Percentiles rank a stretch among this genome's conserved stretches.
These are phyloP conservation scores for Trachelus iudaicus DNA, from an alignment of 2,888 invertebrate genomes.

Conservation along the genomic window DNA sequence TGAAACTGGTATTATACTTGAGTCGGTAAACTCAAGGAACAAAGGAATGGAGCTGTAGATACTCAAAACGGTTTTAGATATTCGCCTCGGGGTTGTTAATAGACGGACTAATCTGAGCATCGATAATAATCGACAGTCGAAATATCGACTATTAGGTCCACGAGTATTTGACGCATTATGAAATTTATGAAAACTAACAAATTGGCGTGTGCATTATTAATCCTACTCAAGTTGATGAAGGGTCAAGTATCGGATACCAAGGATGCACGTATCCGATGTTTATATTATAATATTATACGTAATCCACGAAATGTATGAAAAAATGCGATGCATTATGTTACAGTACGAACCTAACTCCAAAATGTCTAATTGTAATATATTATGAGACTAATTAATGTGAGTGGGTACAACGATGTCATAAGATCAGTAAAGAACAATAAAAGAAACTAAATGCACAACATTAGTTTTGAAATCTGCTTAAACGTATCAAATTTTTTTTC, in stretches of 20 bases:
- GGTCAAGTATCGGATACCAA: not conserved
- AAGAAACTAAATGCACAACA: not conserved
- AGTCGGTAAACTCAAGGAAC: too few species aligned
- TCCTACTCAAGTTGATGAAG: not conserved
- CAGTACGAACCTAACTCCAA: too few species aligned
- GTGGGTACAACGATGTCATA: too few species aligned
- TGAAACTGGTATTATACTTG: too few species aligned
- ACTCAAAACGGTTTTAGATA: too few species aligned
- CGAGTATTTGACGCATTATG: not conserved
- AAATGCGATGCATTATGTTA: not conserved
- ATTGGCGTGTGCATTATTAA: not conserved
- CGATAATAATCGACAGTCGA: not conserved
- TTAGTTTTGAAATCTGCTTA: not conserved
- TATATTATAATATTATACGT: not conserved
- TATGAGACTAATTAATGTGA: too few species aligned
- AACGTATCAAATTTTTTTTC: not conserved
- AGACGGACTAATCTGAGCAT: not conserved
- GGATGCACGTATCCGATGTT: not conserved
- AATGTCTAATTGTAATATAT: too few species aligned
- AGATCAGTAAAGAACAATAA: not conserved
- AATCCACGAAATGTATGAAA: not conserved
- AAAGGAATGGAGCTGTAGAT: too few species aligned
- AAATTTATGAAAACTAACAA: not conserved
- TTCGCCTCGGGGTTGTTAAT: too few species aligned
- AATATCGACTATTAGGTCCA: not conserved